Evolutionary conservation across 1,140 invertebrate genomes (phyloP).

Genomic region (Zaprionus kolodkinae): DNA sequence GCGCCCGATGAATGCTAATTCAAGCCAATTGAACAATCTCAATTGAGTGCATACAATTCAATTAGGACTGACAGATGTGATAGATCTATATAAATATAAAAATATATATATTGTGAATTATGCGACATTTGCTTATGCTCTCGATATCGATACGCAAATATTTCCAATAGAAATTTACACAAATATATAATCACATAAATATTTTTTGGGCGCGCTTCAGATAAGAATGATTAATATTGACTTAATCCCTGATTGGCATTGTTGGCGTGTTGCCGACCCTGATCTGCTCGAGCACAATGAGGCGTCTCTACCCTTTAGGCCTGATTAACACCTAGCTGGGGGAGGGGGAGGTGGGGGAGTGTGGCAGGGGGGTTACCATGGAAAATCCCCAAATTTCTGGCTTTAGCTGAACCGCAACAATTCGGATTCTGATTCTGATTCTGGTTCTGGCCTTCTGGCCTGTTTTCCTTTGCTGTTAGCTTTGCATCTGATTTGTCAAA

Average conservation of each 20-base stretch:
- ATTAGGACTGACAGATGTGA: conserved; percentile 32
- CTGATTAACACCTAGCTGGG: conserved; percentile 17
- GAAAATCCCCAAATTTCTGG: conserved; percentile 22
- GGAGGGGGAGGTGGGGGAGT: too few relatives aligned
- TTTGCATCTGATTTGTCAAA: conserved; percentile 48
- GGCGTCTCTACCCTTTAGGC: not conserved
- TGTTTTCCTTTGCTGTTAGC: conserved; percentile 24
- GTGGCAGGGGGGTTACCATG: not conserved
- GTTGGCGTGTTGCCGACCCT: conserved; percentile 23
- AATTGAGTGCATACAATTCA: conserved; percentile 55
- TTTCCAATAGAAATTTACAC: conserved; percentile 30
- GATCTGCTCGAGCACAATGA: not conserved
- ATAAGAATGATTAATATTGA: conserved; percentile 8
- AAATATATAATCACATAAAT: conserved; percentile 31
- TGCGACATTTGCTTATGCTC: conserved; percentile 7
- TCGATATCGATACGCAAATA: conserved; percentile 38
- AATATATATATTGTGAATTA: not conserved
- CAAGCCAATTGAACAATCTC: conserved; percentile 37
- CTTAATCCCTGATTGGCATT: conserved; percentile 4
- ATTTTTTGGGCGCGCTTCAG: not conserved
- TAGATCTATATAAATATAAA: not conserved
- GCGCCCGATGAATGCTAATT: conserved; percentile 35
- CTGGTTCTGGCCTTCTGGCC: too few relatives aligned
- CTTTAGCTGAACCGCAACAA: not conserved
- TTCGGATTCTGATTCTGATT: too few relatives aligned